Evolutionary conservation across 2,113 vertebrate genomes (phyloP), one percentile per base, ranked within the genome.

Genomic region (Oreochromis niloticus): DNA sequence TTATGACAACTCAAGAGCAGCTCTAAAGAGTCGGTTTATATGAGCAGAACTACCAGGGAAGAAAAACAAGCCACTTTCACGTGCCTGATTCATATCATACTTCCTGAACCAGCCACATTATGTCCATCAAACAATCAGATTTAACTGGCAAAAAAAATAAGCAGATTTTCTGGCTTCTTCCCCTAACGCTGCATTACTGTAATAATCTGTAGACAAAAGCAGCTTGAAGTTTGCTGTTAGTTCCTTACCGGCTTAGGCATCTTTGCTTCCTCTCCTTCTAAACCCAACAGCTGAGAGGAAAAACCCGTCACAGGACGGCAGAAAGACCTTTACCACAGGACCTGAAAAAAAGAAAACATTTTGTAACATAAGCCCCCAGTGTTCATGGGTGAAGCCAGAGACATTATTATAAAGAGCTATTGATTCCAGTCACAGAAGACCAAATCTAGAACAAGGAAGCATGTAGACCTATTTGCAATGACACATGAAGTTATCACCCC

Each of bases 221-320:
- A 54, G 17, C 50, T 22, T 75, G 17, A 32, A 71, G 46, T 52
- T 81, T 6, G 22, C 24, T 12, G 41, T 7, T n/a, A 66, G 43
- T 9, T 9, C 85, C 96, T 96, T 95, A 97, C 96, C 85, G 96
- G 96, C 95, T 97, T 97, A 36, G 96, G 96, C 96, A 97, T 97
- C 84, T 95, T 95, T 54, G 89, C 88, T 87, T 93, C 94, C 91
- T 93, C 90, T 94, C 91, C 89, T 92, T 90, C 86, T 80, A 85
- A 85, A 83, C 56, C 88, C 63, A 61, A 89, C 89, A 89, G 85
- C 88, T 85, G 86, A 90, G 91, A 95, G 86, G 93, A 85, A 82
- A 81, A 89, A 75, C 92, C 86, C 34, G 88, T 92, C 88, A 91
- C 81, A 87, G 87, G 93, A 94, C 43, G 48, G 85, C 86, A 27